Evolutionary conservation across 2,888 invertebrate species (phyloP), one percentile per base, ranked within the genome.

Genomic region (Hirtodrosophila histrioides): DNA sequence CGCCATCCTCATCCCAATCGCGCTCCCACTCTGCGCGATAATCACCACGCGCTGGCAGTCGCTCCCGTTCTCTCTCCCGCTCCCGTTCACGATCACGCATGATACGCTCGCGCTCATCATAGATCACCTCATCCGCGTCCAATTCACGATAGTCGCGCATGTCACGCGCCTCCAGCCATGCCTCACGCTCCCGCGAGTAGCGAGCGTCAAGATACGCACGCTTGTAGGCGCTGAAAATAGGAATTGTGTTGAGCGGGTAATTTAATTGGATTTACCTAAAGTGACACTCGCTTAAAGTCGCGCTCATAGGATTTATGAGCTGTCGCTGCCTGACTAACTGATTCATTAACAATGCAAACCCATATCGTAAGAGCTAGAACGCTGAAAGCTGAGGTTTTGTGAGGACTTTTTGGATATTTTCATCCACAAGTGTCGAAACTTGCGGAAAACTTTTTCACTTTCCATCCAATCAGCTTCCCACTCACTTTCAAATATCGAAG

Each of bases 21-120:
- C 89, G 89, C 4, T 89, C 89, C 90, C 90, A 90, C 10, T 90
- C 89, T 6, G 74, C 77, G 1, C 90, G 87, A 72, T 89, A 90
- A n/a, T 90, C 90, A 0, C 86, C 84, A 0, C 88, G 89, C 0
- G 87, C 63, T 3, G 78, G 73, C 37, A 89, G 63, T 11, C 89
- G 56, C 39, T 89, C 84, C 23, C 90, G 78, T 12, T 87, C 78
- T 8, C 84, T 57, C 4, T 84, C 73, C 4, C 89, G 58, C 58
- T 90, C 27, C 27, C 90, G 78, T 41, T 86, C 78, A 0, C 79
- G 64, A n/a, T 82, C 70, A 9, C 86, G 80, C 37, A 87, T 41
- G 8, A 85, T 57, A 31, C 86, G 89, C 37, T 89, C 88, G 0
- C 89, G 82, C 50, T 90, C 90, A 29, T 88, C 89, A 65, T 89